phyloP scores from a whole-genome alignment of 2,797 vertebrate genomes.

The Tragelaphus oryx region DNA sequence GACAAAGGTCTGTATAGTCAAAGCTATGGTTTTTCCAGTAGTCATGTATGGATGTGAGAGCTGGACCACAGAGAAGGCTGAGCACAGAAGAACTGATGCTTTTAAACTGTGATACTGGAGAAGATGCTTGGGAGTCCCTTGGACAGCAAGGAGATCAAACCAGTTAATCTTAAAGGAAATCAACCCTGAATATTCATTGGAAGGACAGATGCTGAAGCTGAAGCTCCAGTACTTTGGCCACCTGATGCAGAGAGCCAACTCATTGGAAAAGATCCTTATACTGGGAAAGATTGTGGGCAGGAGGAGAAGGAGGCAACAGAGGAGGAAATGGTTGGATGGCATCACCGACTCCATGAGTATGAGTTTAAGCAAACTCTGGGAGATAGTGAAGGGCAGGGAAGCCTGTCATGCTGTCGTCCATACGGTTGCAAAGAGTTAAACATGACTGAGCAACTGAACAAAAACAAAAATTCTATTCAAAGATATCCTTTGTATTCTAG shows the following conservation, averaged over 20 bases:
- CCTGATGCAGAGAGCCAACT: not conserved
- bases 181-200: not conserved
- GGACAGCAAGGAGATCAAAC: not conserved
- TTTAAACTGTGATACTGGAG: not conserved
- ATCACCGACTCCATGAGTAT: not conserved
- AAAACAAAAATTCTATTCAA: not conserved
- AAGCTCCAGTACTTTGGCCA: not conserved
- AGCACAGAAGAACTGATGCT: not conserved
- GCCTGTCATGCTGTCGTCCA: not conserved
- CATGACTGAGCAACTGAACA: not conserved
- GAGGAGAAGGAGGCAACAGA: not conserved
- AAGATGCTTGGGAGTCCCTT: not conserved
- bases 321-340: not conserved
- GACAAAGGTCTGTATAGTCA: not conserved
- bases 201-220: not conserved
- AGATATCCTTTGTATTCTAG: not conserved
- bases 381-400: not conserved
- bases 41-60: not conserved
- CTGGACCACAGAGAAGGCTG: not conserved
- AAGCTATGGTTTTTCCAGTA: not conserved
- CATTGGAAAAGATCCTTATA: not conserved
- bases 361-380: not conserved
- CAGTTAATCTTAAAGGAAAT: not conserved
- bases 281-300: not conserved
- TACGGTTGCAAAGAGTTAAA: not conserved